These are phyloP conservation scores for Cantharis nigra DNA, from an alignment of 2,888 invertebrate species.

Conservation along the genomic window DNA sequence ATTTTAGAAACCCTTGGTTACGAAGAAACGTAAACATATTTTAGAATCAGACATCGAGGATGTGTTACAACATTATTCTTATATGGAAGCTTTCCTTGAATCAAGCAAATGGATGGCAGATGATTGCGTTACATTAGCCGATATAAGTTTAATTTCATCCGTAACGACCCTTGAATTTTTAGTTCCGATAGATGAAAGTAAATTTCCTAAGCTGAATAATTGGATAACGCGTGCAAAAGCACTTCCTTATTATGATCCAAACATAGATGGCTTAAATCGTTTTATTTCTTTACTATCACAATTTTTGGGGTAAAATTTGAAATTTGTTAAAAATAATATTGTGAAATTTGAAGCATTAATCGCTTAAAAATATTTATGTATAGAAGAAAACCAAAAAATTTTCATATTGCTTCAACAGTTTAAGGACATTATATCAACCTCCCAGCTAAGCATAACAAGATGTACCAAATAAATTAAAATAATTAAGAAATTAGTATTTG, in stretches of 20 bases:
- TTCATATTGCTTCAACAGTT: too few species aligned
- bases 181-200: conserved; percentile 30
- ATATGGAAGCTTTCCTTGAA: conserved; percentile 56
- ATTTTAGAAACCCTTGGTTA: neutral
- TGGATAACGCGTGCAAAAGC: conserved; percentile 47
- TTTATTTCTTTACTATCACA: neutral
- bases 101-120: conserved; percentile 58
- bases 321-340: neutral
- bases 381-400: too few species aligned
- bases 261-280: neutral
- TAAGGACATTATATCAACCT: too few species aligned
- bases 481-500: too few species aligned
- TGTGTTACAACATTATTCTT: conserved; percentile 52
- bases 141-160: conserved; percentile 36
- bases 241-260: conserved; percentile 40
- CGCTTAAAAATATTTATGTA: too few species aligned
- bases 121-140: conserved; percentile 46
- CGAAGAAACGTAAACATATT: neutral
- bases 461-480: too few species aligned
- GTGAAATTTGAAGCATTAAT: too few species aligned
- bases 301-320: neutral
- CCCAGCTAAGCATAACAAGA: too few species aligned
- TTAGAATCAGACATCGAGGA: conserved; percentile 9
- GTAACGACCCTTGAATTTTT: conserved; percentile 30
- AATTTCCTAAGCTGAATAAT: conserved; percentile 28